phyloP scores from a whole-genome alignment of 2,888 invertebrate species.

The Colletes collaris region DNA sequence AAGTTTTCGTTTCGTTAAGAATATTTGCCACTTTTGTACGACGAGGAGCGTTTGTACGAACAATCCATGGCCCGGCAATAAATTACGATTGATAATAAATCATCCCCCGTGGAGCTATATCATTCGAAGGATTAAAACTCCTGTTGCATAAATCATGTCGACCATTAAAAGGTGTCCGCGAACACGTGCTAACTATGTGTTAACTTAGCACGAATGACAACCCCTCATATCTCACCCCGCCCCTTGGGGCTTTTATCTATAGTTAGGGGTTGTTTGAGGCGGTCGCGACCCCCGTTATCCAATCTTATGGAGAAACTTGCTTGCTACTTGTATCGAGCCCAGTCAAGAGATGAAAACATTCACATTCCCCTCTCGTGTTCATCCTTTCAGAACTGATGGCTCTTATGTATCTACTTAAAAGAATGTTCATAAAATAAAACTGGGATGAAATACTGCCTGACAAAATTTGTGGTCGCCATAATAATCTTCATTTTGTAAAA shows the following conservation, averaged over 20 bases:
- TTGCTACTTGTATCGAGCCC: slow-evolving; percentile 35
- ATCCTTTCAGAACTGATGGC: slow-evolving; percentile 62
- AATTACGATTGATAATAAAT: slow-evolving; percentile 48
- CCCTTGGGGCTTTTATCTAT: slow-evolving; percentile 23
- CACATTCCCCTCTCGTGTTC: slow-evolving; percentile 34
- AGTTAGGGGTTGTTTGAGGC: slow-evolving; percentile 2
- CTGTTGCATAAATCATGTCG: slow-evolving; percentile 43
- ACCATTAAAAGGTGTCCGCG: slow-evolving; percentile 21
- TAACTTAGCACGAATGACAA: slow-evolving; percentile 24
- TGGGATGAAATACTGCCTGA: too few relatives aligned
- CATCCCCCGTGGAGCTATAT: slow-evolving; percentile 14
- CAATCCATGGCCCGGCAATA: slow-evolving; percentile 10
- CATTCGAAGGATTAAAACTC: slow-evolving; percentile 35
- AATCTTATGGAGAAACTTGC: slow-evolving; percentile 43
- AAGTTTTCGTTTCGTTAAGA: too few relatives aligned
- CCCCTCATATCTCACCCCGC: too few relatives aligned
- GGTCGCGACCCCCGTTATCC: background rate
- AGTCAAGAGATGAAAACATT: slow-evolving; percentile 36
- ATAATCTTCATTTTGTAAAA: too few relatives aligned
- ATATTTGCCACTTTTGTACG: too few relatives aligned
- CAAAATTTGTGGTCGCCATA: too few relatives aligned
- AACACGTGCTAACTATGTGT: slow-evolving; percentile 34
- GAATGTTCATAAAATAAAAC: too few relatives aligned
- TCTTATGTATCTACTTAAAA: too few relatives aligned
- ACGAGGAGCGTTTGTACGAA: background rate